Evolutionary conservation across 2,797 vertebrate species (phyloP), one percentile per base, ranked within the genome.

Genomic region (Hemibagrus guttatus): DNA sequence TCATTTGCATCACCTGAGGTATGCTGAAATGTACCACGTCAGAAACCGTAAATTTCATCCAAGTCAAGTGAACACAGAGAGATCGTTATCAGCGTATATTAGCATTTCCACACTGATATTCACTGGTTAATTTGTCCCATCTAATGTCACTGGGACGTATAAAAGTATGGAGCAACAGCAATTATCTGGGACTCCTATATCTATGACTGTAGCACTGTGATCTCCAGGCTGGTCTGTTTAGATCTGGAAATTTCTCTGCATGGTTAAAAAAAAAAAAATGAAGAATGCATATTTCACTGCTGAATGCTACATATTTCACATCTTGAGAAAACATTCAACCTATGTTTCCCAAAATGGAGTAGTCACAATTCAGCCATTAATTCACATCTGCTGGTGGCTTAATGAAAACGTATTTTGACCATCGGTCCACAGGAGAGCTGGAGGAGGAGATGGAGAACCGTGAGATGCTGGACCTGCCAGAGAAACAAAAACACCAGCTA

Each of bases 381-480:
- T n/a, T 23, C 14, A 16, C 16, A 7, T 72, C 6, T 69, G 14
- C 6, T 59, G 42, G 21, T 56, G 59, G 23, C 26, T 56, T 7
- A 87, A 12, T 54, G 17, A 76, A 35, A 26, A 61, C 13, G 21
- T 28, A 3, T 58, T 68, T 56, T 54, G 42, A 92, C 88, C 86
- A 91, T 90, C 90, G 69, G 83, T 86, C 72, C 86, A n/a, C 91
- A 99, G 98, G 97, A 91, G 98, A 99, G 94, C 95, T 97, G 92
- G 98, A 99, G 92, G 98, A 99, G 91, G 98, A 99, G 93, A 96
- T 98, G 96, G 98, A 99, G 93, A 99, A 98, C 90, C 96, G 97
- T 1, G 98, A 99, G 94, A 96, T 98, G 94, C 92, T 96, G 35
- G 97, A 98, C 90, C 96, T 99, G 87, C 97, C 97, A 0, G 98